These are phyloP conservation scores for Corynorhinus townsendii DNA, from an alignment of 2,113 vertebrate genomes.

Conservation along the genomic window DNA sequence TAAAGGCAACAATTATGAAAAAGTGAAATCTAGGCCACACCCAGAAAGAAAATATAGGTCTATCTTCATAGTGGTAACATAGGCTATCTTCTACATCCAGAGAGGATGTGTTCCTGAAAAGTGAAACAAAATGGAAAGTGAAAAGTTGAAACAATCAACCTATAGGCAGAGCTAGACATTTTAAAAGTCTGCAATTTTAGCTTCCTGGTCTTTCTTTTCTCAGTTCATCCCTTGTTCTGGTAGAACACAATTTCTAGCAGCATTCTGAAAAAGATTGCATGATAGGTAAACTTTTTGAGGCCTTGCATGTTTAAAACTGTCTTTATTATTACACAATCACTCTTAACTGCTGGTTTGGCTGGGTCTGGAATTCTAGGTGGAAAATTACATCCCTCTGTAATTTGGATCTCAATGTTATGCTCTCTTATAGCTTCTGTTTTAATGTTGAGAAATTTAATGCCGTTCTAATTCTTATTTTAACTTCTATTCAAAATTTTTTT, in stretches of 20 bases:
- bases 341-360: background rate
- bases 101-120: background rate
- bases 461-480: conserved; percentile 7
- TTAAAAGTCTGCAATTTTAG: background rate
- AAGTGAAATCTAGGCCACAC: background rate
- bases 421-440: background rate
- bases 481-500: background rate
- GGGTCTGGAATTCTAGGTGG: background rate
- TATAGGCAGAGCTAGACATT: background rate
- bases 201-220: background rate
- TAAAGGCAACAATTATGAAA: background rate
- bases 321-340: background rate
- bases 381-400: background rate
- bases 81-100: background rate
- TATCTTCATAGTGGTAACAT: background rate
- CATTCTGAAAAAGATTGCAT: background rate
- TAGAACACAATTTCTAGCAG: background rate
- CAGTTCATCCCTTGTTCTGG: background rate
- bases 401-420: background rate
- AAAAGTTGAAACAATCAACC: background rate
- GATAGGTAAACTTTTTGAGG: background rate
- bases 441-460: background rate
- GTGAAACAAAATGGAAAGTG: background rate
- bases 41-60: background rate
- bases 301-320: background rate